These are phyloP conservation scores for Toxotes jaculatrix DNA, from an alignment of 2,113 vertebrate genomes.

Conservation along the genomic window DNA sequence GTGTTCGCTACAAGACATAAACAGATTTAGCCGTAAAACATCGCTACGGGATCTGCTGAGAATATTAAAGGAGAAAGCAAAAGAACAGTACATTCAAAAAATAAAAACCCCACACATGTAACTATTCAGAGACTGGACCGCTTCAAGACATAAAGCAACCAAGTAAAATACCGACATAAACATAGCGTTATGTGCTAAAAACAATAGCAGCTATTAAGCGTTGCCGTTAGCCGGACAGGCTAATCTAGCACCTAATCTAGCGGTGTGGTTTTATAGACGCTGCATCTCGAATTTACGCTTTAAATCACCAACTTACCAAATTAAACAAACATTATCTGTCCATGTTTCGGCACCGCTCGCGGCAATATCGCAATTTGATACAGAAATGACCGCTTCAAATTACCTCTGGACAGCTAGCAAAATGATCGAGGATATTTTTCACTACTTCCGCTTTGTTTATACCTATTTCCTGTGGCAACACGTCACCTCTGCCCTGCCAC, in stretches of 20 bases:
- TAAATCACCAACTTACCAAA: constrained; percentile 49
- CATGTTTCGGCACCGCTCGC: constrained; percentile 53
- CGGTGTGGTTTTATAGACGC: no score
- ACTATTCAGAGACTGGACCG: rapidly evolving
- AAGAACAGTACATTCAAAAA: background rate
- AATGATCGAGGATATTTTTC: background rate
- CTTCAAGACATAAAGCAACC: background rate
- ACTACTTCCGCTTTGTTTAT: constrained; percentile 62
- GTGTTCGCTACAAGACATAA: background rate
- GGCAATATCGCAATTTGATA: background rate
- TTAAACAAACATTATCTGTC: constrained; percentile 70
- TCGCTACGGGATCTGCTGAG: background rate
- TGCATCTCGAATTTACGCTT: background rate
- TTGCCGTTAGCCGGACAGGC: constrained; percentile 44
- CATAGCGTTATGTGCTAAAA: constrained; percentile 63
- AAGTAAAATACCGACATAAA: background rate
- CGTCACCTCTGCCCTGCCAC: background rate
- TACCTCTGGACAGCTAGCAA: background rate
- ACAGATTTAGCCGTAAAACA: constrained; percentile 1
- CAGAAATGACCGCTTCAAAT: background rate
- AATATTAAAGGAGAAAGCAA: background rate
- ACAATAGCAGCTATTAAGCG: constrained; percentile 67
- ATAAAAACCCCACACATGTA: rapidly evolving
- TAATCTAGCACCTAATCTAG: constrained; percentile 62
- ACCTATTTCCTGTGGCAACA: constrained; percentile 52